phyloP scores from a whole-genome alignment of 2,797 vertebrate species.

The Lepus oiostolus region DNA sequence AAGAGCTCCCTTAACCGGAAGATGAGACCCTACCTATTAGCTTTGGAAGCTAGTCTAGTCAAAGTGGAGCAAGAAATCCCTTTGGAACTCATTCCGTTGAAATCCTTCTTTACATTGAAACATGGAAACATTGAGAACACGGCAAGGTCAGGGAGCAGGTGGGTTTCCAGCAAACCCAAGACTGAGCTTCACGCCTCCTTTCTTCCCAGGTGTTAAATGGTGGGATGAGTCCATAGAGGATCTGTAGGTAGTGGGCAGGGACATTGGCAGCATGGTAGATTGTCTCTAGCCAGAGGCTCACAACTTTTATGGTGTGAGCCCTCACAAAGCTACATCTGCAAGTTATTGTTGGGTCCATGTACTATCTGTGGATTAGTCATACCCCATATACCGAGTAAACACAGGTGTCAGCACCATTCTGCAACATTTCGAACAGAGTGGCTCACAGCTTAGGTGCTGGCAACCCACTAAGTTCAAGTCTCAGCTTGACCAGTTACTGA shows the following conservation, averaged over 20 bases:
- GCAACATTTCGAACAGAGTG: background rate
- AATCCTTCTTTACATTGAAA: background rate
- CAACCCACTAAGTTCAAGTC: background rate
- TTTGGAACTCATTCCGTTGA: background rate
- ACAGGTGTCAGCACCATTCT: rapidly evolving
- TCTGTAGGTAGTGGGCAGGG: rapidly evolving
- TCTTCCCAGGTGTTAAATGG: background rate
- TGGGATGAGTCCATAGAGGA: background rate
- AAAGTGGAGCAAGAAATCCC: background rate
- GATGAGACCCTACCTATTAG: background rate
- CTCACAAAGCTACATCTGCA: background rate
- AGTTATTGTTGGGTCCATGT: background rate
- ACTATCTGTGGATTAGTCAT: background rate
- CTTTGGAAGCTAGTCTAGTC: background rate
- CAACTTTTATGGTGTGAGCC: background rate
- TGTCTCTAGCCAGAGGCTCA: background rate
- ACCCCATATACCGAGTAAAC: background rate
- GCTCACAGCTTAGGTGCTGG: background rate
- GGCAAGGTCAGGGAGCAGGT: background rate
- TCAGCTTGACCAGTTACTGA: background rate
- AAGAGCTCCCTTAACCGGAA: background rate
- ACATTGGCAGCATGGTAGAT: background rate
- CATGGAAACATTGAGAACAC: background rate
- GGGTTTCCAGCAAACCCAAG: background rate
- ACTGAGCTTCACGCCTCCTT: background rate